Base-by-base conservation (phyloP, 1,140 invertebrate species). In the Drosophila pandora region DNA sequence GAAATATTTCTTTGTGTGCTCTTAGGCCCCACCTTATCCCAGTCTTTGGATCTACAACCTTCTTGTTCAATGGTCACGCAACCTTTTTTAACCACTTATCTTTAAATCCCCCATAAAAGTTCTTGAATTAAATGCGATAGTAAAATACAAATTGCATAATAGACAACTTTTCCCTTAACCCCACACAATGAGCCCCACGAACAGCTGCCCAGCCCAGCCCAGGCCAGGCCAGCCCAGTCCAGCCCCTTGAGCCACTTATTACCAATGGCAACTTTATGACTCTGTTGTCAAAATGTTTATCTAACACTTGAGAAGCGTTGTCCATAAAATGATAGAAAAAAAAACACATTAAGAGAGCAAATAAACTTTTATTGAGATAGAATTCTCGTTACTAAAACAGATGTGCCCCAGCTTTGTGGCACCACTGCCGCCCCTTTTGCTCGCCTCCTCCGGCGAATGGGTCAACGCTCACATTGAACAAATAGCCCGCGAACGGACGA, bases 281-380 rank as follows among this genome's bases (percentile, higher is more conserved):
- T 58, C 58, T 45, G 65, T 70, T 84, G 80, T 84, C 82, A 87
- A 87, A 84, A 85, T 84, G 68, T 81, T 84, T 84, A 87, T 87
- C 82, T 87, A 77, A 70, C 82, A 87, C 82, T 81, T 59, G 80
- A 82, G 48, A 57, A 58, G 74, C 55, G 56, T 47, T 73, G 61
- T 54, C 55, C 39, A 75, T 74, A 75, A 61, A 78, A 76, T 76
- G 71, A 76, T 84, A 76, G 80, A 82, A 79, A 56, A 57, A 52
- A 73, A 79, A 58, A 68, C 63, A 61, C 70, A 74, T 74, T 74
- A 57, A 65, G 71, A 43, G 70, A 47, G 76, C 70, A 79, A 84
- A 84, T 76, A 80, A 84, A 85, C 67, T 48, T 76, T 80, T 76
- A 84, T 79, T 60, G 70, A 47, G 69, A 73, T 60, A 50, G 55